A percentile compares a stretch with the other conserved stretches of the same genome.
Evolutionary conservation across 2,797 vertebrate species (phyloP).

Genomic region (Cyclopterus lumpus): DNA sequence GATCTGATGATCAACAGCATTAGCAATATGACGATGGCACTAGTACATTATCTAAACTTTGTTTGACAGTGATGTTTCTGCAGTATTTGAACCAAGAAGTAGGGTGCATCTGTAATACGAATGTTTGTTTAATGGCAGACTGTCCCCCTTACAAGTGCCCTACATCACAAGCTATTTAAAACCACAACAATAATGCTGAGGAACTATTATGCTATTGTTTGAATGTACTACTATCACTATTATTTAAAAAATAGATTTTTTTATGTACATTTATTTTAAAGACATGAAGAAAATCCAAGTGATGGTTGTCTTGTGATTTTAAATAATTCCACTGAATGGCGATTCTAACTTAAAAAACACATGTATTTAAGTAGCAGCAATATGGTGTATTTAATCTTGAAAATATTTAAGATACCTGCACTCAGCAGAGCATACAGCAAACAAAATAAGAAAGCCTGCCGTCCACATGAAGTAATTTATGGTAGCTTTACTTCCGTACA

Average conservation of each 20-base stretch:
- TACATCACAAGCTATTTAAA: slow-evolving; percentile 81
- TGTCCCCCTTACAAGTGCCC: slow-evolving; percentile 56
- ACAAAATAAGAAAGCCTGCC: slow-evolving; percentile 55
- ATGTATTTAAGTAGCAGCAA: slow-evolving; percentile 84
- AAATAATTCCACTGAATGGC: slow-evolving; percentile 75
- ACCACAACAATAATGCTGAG: slow-evolving; percentile 78
- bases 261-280: slow-evolving; percentile 82
- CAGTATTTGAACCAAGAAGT: slow-evolving; percentile 52
- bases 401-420: slow-evolving; percentile 83
- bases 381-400: slow-evolving; percentile 86
- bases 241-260: slow-evolving; percentile 83
- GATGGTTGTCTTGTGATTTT: slow-evolving; percentile 74
- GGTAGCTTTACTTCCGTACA: slow-evolving; percentile 70
- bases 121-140: slow-evolving; percentile 42
- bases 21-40: slow-evolving; percentile 62
- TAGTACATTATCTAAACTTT: slow-evolving; percentile 48
- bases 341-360: slow-evolving; percentile 84
- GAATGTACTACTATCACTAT: slow-evolving; percentile 82
- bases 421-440: slow-evolving; percentile 73
- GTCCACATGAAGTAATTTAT: slow-evolving; percentile 67
- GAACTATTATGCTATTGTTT: slow-evolving; percentile 82
- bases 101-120: slow-evolving; percentile 51
- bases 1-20: slow-evolving; percentile 38
- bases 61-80: slow-evolving; percentile 58
- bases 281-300: slow-evolving; percentile 72